Evolutionary conservation across 2,113 vertebrate species (phyloP).

Genomic region (Euleptes europaea): DNA sequence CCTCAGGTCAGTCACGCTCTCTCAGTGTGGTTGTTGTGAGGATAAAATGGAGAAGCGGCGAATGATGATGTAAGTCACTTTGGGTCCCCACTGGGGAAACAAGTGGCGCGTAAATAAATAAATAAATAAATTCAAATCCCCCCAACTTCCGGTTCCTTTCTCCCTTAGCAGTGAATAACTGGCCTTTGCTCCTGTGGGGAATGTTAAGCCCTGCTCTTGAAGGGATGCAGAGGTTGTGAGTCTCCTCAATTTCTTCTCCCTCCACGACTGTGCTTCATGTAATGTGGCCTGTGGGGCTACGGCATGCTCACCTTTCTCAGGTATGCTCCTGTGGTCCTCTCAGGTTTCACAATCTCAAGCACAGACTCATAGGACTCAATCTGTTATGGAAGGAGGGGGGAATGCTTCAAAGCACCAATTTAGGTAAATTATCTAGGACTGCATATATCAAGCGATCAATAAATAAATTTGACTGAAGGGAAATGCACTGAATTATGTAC

Average conservation of each 20-base stretch:
- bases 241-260: too few species aligned
- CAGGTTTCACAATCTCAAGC: background rate
- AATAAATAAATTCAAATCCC: too few species aligned
- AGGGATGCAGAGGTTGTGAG: background rate
- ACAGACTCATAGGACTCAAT: conserved; percentile 34
- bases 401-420: conserved; percentile 53
- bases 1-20: background rate
- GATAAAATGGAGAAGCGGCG: too few species aligned
- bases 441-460: conserved; percentile 63
- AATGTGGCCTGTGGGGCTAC: too few species aligned
- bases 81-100: too few species aligned
- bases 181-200: background rate
- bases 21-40: background rate
- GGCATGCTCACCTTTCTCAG: background rate
- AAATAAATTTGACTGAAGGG: conserved; percentile 65
- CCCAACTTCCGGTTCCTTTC: too few species aligned
- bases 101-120: too few species aligned
- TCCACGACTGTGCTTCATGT: too few species aligned
- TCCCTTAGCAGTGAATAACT: background rate
- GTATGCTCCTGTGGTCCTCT: background rate
- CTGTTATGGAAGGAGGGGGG: conserved; percentile 33
- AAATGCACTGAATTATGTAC: conserved; percentile 68
- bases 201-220: background rate
- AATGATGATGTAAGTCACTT: too few species aligned
- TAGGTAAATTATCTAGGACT: conserved; percentile 62